Evolutionary conservation across 2,797 vertebrate genomes (phyloP).

Genomic region (Tympanoctomys barrerae): DNA sequence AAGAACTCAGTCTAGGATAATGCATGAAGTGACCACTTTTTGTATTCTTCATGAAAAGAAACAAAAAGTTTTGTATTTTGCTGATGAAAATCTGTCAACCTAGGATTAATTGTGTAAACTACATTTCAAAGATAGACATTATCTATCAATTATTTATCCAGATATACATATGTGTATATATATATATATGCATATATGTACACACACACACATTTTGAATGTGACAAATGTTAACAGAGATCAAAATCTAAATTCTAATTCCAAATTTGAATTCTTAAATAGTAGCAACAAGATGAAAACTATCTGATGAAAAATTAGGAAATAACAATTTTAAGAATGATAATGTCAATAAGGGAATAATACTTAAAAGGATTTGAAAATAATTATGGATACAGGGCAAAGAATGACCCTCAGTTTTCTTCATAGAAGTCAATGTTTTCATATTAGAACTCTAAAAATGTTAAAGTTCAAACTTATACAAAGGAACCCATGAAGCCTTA

Average conservation of each 20-base stretch:
- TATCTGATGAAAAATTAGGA: not conserved
- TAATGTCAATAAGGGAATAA: not conserved
- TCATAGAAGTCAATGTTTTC: not conserved
- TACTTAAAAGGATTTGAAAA: not conserved
- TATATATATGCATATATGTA: not conserved
- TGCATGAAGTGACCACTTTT: not conserved
- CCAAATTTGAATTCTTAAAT: not conserved
- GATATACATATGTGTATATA: not conserved
- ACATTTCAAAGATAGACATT: not conserved
- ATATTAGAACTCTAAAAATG: not conserved
- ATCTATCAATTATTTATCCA: not conserved
- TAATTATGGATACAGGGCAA: not conserved
- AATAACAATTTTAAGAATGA: not conserved
- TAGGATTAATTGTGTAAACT: not conserved
- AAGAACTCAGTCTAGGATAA: not conserved
- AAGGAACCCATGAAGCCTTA: not conserved
- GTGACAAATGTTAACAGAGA: not conserved
- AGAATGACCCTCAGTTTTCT: not conserved
- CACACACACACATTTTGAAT: not conserved
- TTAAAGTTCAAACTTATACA: slow-evolving; percentile 14
- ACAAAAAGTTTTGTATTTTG: not conserved
- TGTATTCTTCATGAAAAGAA: not conserved
- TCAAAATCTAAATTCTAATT: not conserved
- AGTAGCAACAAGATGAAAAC: not conserved
- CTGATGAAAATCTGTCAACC: not conserved